A percentile compares a stretch with the other conserved stretches of the same genome.
phyloP scores from a whole-genome alignment of 2,888 invertebrate species.

The Apotomis betuletana region DNA sequence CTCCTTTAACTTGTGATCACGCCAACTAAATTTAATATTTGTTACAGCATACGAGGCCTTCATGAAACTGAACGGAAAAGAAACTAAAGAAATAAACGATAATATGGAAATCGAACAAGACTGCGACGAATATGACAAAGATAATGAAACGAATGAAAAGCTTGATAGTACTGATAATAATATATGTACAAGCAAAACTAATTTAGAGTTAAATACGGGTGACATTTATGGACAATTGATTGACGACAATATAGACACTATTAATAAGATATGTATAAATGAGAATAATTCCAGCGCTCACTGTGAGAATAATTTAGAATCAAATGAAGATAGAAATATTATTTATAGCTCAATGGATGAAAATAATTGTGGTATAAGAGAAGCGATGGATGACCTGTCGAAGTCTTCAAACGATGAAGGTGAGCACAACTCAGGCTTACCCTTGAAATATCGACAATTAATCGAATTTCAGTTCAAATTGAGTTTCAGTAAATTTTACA shows the following conservation, averaged over 20 bases:
- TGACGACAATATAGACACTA: slow-evolving; percentile 41
- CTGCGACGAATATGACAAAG: slow-evolving; percentile 49
- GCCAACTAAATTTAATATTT: neutral
- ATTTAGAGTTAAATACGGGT: slow-evolving; percentile 11
- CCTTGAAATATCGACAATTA: too few species aligned
- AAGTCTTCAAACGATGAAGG: slow-evolving; percentile 55
- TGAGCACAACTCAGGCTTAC: slow-evolving; percentile 42
- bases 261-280: slow-evolving; percentile 10
- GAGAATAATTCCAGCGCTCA: slow-evolving; percentile 9
- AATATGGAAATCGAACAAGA: slow-evolving; percentile 38
- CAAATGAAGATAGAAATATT: slow-evolving; percentile 1
- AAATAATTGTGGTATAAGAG: neutral
- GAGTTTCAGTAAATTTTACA: too few species aligned
- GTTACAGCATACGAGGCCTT: slow-evolving; percentile 69
- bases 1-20: too few species aligned
- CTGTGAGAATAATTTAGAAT: slow-evolving; percentile 12
- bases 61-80: slow-evolving; percentile 52
- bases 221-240: slow-evolving; percentile 31
- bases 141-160: slow-evolving; percentile 50
- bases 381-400: slow-evolving; percentile 39
- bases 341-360: neutral
- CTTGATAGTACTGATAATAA: slow-evolving; percentile 39
- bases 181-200: neutral
- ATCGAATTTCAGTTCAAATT: too few species aligned
- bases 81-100: slow-evolving; percentile 30